Evolutionary conservation across 2,113 vertebrate species (phyloP), one percentile per base, ranked within the genome.

Genomic region (Tiliqua scincoides): DNA sequence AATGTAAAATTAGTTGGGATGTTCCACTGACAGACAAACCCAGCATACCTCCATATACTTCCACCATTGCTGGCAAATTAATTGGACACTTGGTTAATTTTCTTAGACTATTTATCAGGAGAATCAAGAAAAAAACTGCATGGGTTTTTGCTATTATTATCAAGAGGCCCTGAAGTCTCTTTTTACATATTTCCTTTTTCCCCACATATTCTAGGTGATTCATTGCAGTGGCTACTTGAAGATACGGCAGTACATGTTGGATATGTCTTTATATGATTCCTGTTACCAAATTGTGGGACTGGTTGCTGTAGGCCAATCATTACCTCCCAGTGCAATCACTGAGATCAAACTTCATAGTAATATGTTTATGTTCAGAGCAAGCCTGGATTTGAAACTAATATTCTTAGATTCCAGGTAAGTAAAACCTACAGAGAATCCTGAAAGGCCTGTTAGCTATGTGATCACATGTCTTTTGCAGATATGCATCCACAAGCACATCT

Each of bases 331-430:
- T 21, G 98, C 98, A n/a, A 96, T 98, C 95, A 99, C 98, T 0
- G 98, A 99, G 95, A 97, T 99, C 94, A 99, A 99, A 91, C 98
- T 99, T 40, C 97, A 99, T 92, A 98, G 97, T 54, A 99, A 99
- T 94, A 99, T 99, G 98, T 99, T 99, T 88, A 99, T 99, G 98
- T 99, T 99, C 93, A 96, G 98, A 72, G 98, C 98, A 82, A 99
- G 98, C 71, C 96, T 99, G 32, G 98, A 99, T 87, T 95, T 99
- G 48, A 99, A 99, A 91, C 95, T 99, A 79, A 99, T 99, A 82
- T 99, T 99, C 95, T 94, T 99, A 83, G 98, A 99, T 88, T 98
- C 97, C 88, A 98, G 98, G 98, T 99, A 95, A 94, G 97, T 78
- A 9, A 76, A 84, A 76, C 6, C 71, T 71, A 63, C 59, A 70